Conservation (phyloP, 2,888 invertebrate species). For the Agapetus fuscipes region DNA sequence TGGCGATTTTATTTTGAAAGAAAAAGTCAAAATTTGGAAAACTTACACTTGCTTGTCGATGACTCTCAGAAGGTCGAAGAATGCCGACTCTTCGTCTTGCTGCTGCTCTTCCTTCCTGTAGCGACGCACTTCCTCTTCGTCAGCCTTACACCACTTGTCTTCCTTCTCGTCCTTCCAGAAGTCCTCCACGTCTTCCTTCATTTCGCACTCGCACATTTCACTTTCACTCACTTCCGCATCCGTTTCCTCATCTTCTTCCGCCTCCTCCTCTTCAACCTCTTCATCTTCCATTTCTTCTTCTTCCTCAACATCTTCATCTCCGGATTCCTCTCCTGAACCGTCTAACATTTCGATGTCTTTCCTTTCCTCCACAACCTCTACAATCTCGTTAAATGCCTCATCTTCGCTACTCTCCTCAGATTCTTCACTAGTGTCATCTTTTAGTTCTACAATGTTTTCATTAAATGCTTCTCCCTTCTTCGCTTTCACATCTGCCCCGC, state of each 20-base stretch:
- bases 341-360: constrained; percentile 18
- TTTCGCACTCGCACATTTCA: neutral
- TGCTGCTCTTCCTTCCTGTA: constrained; percentile 2
- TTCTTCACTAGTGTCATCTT: constrained; percentile 21
- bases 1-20: no score
- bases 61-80: constrained; percentile 16
- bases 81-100: constrained; percentile 18
- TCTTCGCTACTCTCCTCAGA: constrained; percentile 16
- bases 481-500: neutral
- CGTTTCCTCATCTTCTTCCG: constrained; percentile 10
- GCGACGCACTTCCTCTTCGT: constrained; percentile 8
- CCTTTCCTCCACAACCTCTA: constrained; percentile 20
- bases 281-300: constrained; percentile 13
- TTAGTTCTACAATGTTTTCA: constrained; percentile 3
- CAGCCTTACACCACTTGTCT: constrained; percentile 4
- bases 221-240: constrained; percentile 6
- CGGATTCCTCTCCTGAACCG: constrained; percentile 22
- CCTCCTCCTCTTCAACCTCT: constrained; percentile 11
- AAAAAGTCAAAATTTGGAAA: no score
- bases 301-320: constrained; percentile 22
- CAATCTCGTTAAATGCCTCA: constrained; percentile 20
- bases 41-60: constrained; percentile 17
- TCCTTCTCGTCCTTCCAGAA: constrained; percentile 3
- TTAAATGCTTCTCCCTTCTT: neutral
- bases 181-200: constrained; percentile 2